These are phyloP conservation scores for Spondyliosoma cantharus DNA, from an alignment of 2,797 vertebrate species.

Conservation along the genomic window DNA sequence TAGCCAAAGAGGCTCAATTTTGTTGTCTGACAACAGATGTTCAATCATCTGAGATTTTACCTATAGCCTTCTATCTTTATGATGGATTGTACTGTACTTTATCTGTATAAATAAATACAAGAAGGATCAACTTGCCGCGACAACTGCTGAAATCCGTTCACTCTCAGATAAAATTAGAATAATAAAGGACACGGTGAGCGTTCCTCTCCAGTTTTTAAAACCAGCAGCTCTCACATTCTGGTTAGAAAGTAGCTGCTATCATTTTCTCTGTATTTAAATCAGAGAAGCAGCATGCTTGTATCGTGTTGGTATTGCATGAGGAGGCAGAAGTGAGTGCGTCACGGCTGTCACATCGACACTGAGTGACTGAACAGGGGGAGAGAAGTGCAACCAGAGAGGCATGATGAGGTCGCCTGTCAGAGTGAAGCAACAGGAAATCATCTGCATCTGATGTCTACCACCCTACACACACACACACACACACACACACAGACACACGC, in stretches of 20 bases:
- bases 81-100: not conserved
- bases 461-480: constrained; percentile 63
- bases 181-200: not conserved
- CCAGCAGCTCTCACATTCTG: not conserved
- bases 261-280: not conserved
- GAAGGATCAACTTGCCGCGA: not conserved
- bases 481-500: constrained; percentile 55
- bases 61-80: not conserved
- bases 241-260: not conserved
- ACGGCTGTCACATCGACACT: constrained; percentile 54
- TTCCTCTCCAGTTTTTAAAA: not conserved
- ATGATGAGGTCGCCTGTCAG: constrained; percentile 73
- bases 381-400: constrained; percentile 85
- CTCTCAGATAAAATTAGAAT: constrained; percentile 7
- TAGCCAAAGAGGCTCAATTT: not conserved
- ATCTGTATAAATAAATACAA: not conserved
- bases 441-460: constrained; percentile 83
- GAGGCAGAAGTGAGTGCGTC: constrained; percentile 66
- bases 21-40: not conserved
- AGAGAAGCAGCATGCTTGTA: not conserved
- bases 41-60: not conserved
- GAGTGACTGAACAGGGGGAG: constrained; percentile 66
- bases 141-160: not conserved
- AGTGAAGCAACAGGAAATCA: constrained; percentile 85
- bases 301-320: constrained; percentile 27